phyloP scores from a whole-genome alignment of 2,888 invertebrate species.

The Dasypogon diadema region DNA sequence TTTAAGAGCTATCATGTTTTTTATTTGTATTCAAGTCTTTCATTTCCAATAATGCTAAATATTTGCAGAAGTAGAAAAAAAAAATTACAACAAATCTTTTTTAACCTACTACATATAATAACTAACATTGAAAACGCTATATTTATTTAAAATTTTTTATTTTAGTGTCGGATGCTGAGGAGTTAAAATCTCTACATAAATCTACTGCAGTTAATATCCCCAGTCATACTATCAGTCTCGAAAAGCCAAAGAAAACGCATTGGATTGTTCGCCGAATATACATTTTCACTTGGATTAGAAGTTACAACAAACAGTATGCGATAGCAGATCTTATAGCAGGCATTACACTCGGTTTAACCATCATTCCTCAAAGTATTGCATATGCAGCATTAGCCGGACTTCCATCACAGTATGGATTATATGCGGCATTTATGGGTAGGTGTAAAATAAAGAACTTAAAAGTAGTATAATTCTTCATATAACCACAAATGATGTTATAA shows the following conservation, averaged over 20 bases:
- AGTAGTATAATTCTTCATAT: no score
- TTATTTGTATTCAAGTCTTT: no score
- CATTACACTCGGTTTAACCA: slow-evolving; percentile 87
- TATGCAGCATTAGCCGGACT: slow-evolving; percentile 88
- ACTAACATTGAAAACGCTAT: no score
- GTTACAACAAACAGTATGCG: slow-evolving; percentile 77
- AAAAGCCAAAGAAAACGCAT: slow-evolving; percentile 15
- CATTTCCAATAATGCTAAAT: no score
- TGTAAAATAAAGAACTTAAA: neutral
- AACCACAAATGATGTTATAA: no score
- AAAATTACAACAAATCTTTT: no score
- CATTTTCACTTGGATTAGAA: slow-evolving; percentile 76
- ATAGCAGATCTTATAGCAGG: slow-evolving; percentile 89
- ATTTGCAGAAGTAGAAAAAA: no score
- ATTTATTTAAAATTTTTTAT: no score
- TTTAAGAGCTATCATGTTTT: no score
- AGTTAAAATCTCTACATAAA: slow-evolving; percentile 35
- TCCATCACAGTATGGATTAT: slow-evolving; percentile 91
- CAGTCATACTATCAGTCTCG: slow-evolving; percentile 16
- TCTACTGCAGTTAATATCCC: neutral
- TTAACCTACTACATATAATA: no score
- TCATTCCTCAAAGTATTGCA: slow-evolving; percentile 92
- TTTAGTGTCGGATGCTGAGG: slow-evolving; percentile 37
- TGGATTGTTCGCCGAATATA: slow-evolving; percentile 69
- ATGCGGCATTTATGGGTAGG: slow-evolving; percentile 87